Evolutionary conservation across 2,888 invertebrate genomes (phyloP).

Genomic region (Panzeria rudis): DNA sequence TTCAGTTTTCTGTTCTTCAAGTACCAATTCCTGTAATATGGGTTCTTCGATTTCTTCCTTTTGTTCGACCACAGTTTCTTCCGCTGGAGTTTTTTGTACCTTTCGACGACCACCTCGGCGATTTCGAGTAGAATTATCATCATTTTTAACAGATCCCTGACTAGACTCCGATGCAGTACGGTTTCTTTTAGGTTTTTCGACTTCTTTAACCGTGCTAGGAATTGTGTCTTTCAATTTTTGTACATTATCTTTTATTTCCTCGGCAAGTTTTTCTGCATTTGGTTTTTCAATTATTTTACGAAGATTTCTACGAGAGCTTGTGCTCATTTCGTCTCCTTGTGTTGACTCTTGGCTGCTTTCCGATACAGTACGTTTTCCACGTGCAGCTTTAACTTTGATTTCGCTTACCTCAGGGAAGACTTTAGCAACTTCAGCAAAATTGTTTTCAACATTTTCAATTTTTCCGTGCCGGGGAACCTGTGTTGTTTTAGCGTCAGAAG

Average conservation of each 20-base stretch:
- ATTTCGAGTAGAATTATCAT: background rate
- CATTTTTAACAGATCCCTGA: conserved; percentile 30
- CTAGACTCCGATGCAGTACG: conserved; percentile 33
- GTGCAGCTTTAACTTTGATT: background rate
- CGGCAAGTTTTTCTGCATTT: background rate
- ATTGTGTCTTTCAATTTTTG: background rate
- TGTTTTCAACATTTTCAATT: background rate
- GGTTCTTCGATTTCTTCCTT: conserved; percentile 14
- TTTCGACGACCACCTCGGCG: conserved; percentile 48
- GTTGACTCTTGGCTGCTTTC: conserved; percentile 37
- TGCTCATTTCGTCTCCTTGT: background rate
- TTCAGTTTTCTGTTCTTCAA: background rate
- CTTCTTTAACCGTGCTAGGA: background rate
- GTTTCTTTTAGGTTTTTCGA: conserved; percentile 27
- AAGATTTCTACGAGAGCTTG: conserved; percentile 1
- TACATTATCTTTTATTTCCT: background rate
- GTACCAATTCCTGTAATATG: background rate
- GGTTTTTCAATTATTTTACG: conserved; percentile 26
- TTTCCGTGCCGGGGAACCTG: background rate
- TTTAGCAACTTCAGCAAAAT: background rate
- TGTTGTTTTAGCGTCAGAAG: background rate
- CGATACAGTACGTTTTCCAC: conserved; percentile 8
- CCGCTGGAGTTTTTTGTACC: background rate
- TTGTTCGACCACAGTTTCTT: conserved; percentile 34
- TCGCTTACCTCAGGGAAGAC: background rate